Evolutionary conservation across 1,140 invertebrate genomes (phyloP).

Genomic region (Acromyrmex echinatior): DNA sequence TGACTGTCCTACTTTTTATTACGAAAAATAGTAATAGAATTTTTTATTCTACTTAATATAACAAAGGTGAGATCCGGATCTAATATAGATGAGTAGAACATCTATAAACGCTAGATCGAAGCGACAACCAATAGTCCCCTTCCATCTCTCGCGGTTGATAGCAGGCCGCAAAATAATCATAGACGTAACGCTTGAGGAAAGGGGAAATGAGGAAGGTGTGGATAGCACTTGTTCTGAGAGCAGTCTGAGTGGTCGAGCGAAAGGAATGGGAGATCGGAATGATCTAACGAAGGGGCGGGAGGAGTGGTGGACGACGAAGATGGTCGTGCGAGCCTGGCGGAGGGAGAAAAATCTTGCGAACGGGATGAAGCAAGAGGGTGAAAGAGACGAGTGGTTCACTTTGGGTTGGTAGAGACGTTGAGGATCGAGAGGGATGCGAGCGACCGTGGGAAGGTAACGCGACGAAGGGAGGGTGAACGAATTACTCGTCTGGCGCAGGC

Average conservation of each 20-base stretch:
- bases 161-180: constrained; percentile 71
- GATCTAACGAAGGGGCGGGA: constrained; percentile 69
- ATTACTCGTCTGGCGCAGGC: constrained; percentile 81
- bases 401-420: constrained; percentile 37
- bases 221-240: constrained; percentile 61
- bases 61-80: constrained; percentile 24
- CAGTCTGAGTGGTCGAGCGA: constrained; percentile 62
- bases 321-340: constrained; percentile 69
- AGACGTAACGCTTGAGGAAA: constrained; percentile 69
- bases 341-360: constrained; percentile 61
- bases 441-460: constrained; percentile 32
- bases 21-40: background rate
- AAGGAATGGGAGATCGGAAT: constrained; percentile 63
- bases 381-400: constrained; percentile 42
- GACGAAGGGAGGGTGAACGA: constrained; percentile 61
- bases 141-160: constrained; percentile 50
- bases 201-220: constrained; percentile 69
- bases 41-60: constrained; percentile 16
- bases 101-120: constrained; percentile 51
- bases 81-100: constrained; percentile 27
- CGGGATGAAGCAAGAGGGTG: constrained; percentile 59
- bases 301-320: constrained; percentile 72
- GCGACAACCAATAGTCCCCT: constrained; percentile 45
- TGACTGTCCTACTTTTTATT: constrained; percentile 10
- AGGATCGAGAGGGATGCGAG: constrained; percentile 32